Conservation (phyloP, 2,888 invertebrate genomes). For the Scaptomyza tumidula region DNA sequence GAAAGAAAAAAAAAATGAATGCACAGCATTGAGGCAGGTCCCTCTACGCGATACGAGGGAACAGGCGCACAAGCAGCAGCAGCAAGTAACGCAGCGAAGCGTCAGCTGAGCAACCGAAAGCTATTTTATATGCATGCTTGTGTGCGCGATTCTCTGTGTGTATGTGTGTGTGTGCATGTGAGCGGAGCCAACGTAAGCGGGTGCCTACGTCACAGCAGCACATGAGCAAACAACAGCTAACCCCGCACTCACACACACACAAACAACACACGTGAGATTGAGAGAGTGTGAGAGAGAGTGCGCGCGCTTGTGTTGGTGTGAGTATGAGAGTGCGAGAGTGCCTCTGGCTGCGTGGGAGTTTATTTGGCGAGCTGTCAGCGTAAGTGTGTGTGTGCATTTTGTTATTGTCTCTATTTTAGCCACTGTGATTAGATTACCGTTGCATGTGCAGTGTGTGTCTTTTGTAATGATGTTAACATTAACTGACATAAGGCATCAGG, state of each 20-base stretch:
- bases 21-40: slow-evolving; percentile 82
- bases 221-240: slow-evolving; percentile 34
- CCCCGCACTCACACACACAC: not conserved
- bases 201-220: slow-evolving; percentile 64
- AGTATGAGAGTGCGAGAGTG: slow-evolving; percentile 26
- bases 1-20: slow-evolving; percentile 44
- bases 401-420: slow-evolving; percentile 22
- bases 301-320: slow-evolving; percentile 2
- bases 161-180: slow-evolving; percentile 29
- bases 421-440: slow-evolving; percentile 53
- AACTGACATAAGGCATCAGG: slow-evolving; percentile 62
- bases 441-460: slow-evolving; percentile 25
- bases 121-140: slow-evolving; percentile 26
- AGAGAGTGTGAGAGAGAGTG: slow-evolving; percentile 14
- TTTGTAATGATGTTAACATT: slow-evolving; percentile 47
- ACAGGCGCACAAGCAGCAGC: slow-evolving; percentile 70
- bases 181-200: slow-evolving; percentile 47
- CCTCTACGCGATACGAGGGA: slow-evolving; percentile 80
- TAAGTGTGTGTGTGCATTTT: slow-evolving; percentile 11
- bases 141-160: slow-evolving; percentile 23
- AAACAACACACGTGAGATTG: not conserved
- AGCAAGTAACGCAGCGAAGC: slow-evolving; percentile 48
- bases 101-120: slow-evolving; percentile 36
- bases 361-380: slow-evolving; percentile 14
- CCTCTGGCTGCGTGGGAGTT: slow-evolving; percentile 60